Evolutionary conservation across 2,797 vertebrate genomes (phyloP), one percentile per base, ranked within the genome.

Genomic region (Leptodactylus fallax): DNA sequence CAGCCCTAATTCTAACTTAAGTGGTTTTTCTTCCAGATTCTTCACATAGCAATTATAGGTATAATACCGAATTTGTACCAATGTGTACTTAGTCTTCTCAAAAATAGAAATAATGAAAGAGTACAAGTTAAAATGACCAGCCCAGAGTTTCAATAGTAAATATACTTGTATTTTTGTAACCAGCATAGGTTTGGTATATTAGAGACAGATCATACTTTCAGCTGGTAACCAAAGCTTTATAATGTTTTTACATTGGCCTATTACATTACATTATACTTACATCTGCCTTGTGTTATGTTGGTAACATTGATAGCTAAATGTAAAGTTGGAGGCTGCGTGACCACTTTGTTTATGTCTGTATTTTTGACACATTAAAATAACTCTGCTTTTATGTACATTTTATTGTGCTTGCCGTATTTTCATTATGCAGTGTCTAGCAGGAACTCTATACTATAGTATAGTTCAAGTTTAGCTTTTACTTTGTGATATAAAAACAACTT

Each of bases 71-170:
- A 77, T 77, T 71, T 71, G 21, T 77, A 13, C 21, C 21, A 23
- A n/a, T 1, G 0, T 79, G n/a, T 77, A 23, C 13, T 79, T 56
- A n/a, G 76, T 56, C 7, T 56, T 25, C 23, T 79, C 23, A 10
- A 58, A 61, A 80, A 80, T 61, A 80, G 58, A 80, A 61, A 80
- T 47, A 80, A 80, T 80, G 58, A 80, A 47, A 80, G 79, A 80
- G 56, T 61, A 47, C 25, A 63, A 47, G 19, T 13, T n/a, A 61
- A 45, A 80, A 61, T 60, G 0, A 58, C 55, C 55, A 80, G 53
- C 55, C 12, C 3, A 25, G 55, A 9, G 25, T 36, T 36, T 79
- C 49, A 77, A 14, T 51, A 21, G 55, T 58, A 79, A 19, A 36
- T 36, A 10, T 65, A 53, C 74, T 23, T 74, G 71, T 74, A 74